Evolutionary conservation across 2,888 invertebrate species (phyloP), one percentile per base, ranked within the genome.

Genomic region (Cremastobaeus sp.): DNA sequence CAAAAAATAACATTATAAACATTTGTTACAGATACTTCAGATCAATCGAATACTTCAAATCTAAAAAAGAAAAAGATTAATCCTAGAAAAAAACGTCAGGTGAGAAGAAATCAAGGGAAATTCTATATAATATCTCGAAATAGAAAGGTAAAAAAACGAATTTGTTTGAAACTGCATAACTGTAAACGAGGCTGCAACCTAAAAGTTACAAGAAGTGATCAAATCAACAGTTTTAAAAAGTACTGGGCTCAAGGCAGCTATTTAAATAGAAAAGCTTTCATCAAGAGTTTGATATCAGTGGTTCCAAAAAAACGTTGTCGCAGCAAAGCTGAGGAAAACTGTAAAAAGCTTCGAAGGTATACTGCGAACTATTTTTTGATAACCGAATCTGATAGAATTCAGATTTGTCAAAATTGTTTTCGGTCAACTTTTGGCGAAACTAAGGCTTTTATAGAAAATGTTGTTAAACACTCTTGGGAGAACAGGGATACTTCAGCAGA

Each of bases 391-490:
- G 17, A 14, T 9, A 34, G 15, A 17, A 12, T 32, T 48, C 9
- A 32, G 18, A 34, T 32, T 6, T 47, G 47, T 14, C 25, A 14
- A 28, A 25, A 47, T 14, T 47, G 47, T 28, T 47, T 47, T 28
- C 9, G 15, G 15, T 1, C 4, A 15, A 47, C 47, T 9, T 47
- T 28, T 11, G 30, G 47, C 2, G 47, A 47, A 47, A 47, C 14
- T 1, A 12, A 47, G 4, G 12, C 43, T 2, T 43, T 43, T 43
- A 43, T 43, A 21, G 43, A 20, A 21, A 43, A 12, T 14, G 8
- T 32, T 6, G 32, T 14, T n/a, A 48, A n/a, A 12, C 25, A 45
- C 30, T 41, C 17, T 11, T 21, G 15, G 5, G 14, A 9, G 35
- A 12, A 2, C 14, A 35, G 11, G 15, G 12, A 8, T 12, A 20